Percentiles rank a stretch among this genome's conserved stretches.
Conservation (phyloP, 2,888 invertebrate genomes). For the Apodemia duryi region DNA sequence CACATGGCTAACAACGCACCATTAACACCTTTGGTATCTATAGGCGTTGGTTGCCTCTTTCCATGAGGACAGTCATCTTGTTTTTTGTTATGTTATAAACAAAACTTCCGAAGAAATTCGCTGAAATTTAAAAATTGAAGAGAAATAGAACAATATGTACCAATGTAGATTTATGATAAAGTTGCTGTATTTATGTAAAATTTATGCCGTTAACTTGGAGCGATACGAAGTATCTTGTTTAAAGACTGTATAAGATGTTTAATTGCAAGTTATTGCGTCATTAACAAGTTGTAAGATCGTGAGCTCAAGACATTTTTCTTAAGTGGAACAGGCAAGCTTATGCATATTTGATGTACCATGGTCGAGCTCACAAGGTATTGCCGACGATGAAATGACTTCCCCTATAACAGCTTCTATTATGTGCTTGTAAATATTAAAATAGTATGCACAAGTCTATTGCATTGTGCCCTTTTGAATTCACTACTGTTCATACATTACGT, state of each 20-base stretch:
- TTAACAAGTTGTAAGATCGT: constrained; percentile 39
- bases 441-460: constrained; percentile 23
- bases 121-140: too few species aligned
- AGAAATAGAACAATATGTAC: too few species aligned
- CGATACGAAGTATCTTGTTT: background rate
- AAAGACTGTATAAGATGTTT: constrained; percentile 12
- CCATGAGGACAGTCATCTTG: too few species aligned
- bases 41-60: too few species aligned
- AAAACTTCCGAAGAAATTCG: too few species aligned
- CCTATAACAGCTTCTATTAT: constrained; percentile 26
- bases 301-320: constrained; percentile 50
- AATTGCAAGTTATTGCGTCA: constrained; percentile 38
- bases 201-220: background rate
- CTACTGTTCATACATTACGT: constrained; percentile 30
- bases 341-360: constrained; percentile 50
- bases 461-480: constrained; percentile 28
- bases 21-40: too few species aligned
- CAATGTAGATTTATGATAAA: background rate
- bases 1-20: too few species aligned
- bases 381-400: constrained; percentile 25
- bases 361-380: constrained; percentile 20
- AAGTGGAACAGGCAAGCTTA: constrained; percentile 49
- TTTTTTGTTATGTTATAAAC: too few species aligned
- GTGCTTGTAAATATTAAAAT: constrained; percentile 29
- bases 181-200: background rate